phyloP scores from a whole-genome alignment of 2,113 vertebrate species.

The Tiliqua scincoides region DNA sequence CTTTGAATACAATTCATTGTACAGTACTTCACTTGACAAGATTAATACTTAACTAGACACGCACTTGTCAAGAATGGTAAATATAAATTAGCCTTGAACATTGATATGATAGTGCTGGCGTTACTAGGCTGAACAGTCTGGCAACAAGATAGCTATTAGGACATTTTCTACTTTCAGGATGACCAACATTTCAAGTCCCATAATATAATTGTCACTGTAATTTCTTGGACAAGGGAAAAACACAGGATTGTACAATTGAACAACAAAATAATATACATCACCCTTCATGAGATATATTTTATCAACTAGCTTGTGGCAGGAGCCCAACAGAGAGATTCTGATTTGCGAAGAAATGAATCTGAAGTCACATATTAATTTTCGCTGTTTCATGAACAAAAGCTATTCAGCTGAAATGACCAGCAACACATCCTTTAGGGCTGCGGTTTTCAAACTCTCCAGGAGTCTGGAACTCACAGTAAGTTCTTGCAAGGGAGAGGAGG shows the following conservation, averaged over 20 bases:
- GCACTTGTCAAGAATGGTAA: background rate
- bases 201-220: background rate
- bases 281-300: background rate
- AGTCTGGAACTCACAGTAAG: too few species aligned
- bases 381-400: background rate
- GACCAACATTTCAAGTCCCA: background rate
- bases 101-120: background rate
- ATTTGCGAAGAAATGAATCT: background rate
- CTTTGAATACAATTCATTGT: too few species aligned
- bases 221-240: background rate
- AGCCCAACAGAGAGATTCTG: background rate
- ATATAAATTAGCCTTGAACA: background rate
- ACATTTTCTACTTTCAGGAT: background rate
- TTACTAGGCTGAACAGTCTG: background rate
- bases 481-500: too few species aligned
- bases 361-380: background rate
- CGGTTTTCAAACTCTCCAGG: too few species aligned
- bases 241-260: background rate
- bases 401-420: background rate
- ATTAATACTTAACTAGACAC: background rate
- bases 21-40: background rate
- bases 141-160: background rate
- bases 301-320: background rate
- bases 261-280: background rate
- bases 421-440: background rate